Conservation (phyloP, 2,113 vertebrate species). For the Prolemur simus region DNA sequence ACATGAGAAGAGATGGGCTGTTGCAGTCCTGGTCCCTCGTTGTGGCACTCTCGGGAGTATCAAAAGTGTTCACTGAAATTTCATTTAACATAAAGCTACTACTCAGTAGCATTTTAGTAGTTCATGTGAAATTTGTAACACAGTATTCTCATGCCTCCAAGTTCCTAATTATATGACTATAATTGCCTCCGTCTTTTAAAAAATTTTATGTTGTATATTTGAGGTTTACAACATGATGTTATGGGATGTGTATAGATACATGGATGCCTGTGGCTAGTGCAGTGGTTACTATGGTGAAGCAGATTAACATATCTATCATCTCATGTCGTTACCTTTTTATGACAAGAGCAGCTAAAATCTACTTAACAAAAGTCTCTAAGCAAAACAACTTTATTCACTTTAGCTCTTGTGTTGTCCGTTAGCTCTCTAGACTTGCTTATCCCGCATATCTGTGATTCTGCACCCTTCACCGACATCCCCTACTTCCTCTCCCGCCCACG, state of each 20-base stretch:
- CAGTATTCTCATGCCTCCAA: neutral
- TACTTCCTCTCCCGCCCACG: neutral
- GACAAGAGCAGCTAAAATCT: neutral
- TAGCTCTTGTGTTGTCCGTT: no score
- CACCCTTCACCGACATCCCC: neutral
- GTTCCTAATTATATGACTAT: neutral
- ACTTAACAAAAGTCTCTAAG: neutral
- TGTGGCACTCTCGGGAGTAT: rapidly evolving
- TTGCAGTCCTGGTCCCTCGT: rapidly evolving
- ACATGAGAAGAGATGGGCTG: rapidly evolving
- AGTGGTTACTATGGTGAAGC: neutral
- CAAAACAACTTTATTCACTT: neutral
- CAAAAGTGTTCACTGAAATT: neutral
- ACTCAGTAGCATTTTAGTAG: neutral
- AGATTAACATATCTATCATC: neutral
- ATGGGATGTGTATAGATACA: neutral
- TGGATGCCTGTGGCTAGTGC: neutral
- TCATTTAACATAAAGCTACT: no score
- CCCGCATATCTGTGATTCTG: neutral
- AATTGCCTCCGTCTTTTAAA: neutral
- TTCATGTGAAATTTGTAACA: no score
- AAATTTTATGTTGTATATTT: neutral
- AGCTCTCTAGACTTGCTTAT: neutral
- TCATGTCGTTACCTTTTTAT: neutral
- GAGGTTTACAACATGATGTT: neutral